Evolutionary conservation across 2,797 vertebrate species (phyloP), one percentile per base, ranked within the genome.

Genomic region (Hippoglossus hippoglossus): DNA sequence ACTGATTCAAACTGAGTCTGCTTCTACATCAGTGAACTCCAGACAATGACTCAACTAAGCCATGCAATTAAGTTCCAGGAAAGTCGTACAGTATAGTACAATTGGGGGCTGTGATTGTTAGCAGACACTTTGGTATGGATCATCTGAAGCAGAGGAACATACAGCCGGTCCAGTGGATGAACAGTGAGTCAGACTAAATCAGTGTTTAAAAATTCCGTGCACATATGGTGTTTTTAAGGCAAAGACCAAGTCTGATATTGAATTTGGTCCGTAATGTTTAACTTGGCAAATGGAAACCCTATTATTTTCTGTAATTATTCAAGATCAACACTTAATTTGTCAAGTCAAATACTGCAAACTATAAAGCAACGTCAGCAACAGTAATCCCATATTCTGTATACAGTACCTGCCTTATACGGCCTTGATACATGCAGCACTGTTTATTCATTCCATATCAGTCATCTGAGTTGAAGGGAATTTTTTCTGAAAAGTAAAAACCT

Each of bases 31-130:
- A 24, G 5, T 55, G 26, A 41, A 34, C 19, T 36, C 15, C 13
- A 12, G 56, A 46, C n/a, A 22, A 44, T 87, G 68, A 85, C 56
- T 89, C 83, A 86, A 60, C 50, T 31, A 28, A 72, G n/a, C 57
- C 6, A 39, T 55, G 18, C 36, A 58, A 70, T 24, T 53, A 25
- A 31, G 58, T 83, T 87, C 85, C 79, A 34, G 81, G 69, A 87
- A 83, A 44, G 47, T 22, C 10, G 7, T 44, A 28, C 28, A 50
- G 61, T 56, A 58, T 56, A 50, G 57, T 52, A 19, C 25, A 52
- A 19, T 3, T n/a, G 67, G 11, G 24, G 26, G 18, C 1, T 28
- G 26, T 36, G 41, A 72, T 52, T 52, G 21, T 73, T 31, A 16
- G 3, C 41, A 44, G 12, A 28, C 22, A 18, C 22, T 15, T 47